A percentile compares a stretch with the other conserved stretches of the same genome.
Conservation (phyloP, 2,888 invertebrate species). For the Euzetes globulus region DNA sequence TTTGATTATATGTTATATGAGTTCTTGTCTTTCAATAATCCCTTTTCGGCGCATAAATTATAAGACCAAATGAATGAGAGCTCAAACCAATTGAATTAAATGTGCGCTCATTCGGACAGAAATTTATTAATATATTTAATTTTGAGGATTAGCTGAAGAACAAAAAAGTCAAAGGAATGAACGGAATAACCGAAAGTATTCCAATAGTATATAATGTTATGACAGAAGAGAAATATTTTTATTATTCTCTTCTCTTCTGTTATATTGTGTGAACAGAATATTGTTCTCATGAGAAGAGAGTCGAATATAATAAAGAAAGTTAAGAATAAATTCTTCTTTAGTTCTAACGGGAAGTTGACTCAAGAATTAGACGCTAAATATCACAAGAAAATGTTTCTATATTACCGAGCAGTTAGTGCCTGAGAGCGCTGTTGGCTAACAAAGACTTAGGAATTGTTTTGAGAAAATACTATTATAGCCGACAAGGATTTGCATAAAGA, state of each 20-base stretch:
- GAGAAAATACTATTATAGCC: neutral
- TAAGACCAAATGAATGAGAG: neutral
- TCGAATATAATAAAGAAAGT: neutral
- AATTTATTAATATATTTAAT: slow-evolving; percentile 24
- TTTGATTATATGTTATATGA: neutral
- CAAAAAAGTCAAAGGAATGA: neutral
- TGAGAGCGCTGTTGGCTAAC: neutral
- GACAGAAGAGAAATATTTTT: neutral
- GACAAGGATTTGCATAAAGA: slow-evolving; percentile 17
- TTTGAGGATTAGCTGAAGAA: neutral
- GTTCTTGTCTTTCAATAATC: neutral
- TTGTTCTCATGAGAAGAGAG: neutral
- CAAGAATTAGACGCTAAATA: slow-evolving; percentile 17
- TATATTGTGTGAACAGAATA: slow-evolving; percentile 6
- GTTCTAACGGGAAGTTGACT: slow-evolving; percentile 7
- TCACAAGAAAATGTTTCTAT: neutral
- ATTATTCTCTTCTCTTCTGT: neutral
- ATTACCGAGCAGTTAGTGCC: neutral
- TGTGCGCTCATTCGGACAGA: neutral
- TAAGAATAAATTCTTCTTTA: neutral
- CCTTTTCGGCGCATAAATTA: neutral
- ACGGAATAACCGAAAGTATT: neutral
- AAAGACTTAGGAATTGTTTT: neutral
- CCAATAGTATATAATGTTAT: neutral
- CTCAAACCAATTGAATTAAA: neutral